Percentiles rank a stretch among this genome's conserved stretches.
These are phyloP conservation scores for Zaprionus lachaisei DNA, from an alignment of 1,140 invertebrate species.

Conservation along the genomic window DNA sequence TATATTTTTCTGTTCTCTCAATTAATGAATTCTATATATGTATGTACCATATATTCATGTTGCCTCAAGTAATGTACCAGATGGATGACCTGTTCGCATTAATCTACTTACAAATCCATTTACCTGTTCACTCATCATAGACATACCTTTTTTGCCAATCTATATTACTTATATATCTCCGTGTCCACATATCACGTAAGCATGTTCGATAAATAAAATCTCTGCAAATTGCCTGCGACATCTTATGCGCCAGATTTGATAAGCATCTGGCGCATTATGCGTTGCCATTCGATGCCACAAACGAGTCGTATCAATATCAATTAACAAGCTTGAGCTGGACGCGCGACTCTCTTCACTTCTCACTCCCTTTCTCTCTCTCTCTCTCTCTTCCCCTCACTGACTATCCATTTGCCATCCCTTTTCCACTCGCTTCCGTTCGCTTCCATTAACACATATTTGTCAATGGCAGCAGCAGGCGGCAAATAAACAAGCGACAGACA, in stretches of 20 bases:
- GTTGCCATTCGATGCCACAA: constrained; percentile 47
- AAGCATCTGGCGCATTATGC: constrained; percentile 27
- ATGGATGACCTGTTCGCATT: no score
- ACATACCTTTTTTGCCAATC: not conserved
- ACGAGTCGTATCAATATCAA: constrained; percentile 59
- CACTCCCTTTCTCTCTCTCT: not conserved
- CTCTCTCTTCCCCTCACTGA: not conserved
- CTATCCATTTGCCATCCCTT: not conserved
- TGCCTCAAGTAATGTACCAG: no score
- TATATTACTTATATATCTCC: not conserved
- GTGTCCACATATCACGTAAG: not conserved
- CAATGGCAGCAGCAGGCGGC: constrained; percentile 19
- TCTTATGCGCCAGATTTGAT: constrained; percentile 12
- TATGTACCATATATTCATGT: no score
- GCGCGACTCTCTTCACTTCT: not conserved
- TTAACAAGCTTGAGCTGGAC: constrained; percentile 44
- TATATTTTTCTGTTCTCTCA: no score
- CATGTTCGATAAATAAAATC: not conserved
- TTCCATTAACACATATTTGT: constrained; percentile 60
- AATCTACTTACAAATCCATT: no score
- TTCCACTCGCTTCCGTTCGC: constrained; percentile 1
- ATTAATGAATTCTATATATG: no score
- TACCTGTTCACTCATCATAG: no score
- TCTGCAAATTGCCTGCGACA: not conserved
- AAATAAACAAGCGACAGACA: constrained; percentile 13